Evolutionary conservation across 2,888 invertebrate species (phyloP).

Genomic region (Chaetoderma sp.): DNA sequence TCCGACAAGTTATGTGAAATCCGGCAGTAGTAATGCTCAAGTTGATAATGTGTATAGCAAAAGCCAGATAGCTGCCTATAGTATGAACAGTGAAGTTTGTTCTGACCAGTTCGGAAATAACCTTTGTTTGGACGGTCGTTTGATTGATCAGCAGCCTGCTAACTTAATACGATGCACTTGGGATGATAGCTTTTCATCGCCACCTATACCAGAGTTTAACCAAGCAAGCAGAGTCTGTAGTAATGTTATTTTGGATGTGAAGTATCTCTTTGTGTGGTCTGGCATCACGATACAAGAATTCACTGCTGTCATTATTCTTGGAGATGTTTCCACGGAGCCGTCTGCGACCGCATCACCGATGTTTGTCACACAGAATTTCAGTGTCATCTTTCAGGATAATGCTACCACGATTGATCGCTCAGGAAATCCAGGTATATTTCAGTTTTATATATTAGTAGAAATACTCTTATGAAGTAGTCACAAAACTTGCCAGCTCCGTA

Average conservation of each 20-base stretch:
- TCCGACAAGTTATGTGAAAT: too few relatives aligned
- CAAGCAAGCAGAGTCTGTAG: slow-evolving; percentile 35
- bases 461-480: too few relatives aligned
- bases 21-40: slow-evolving; percentile 18
- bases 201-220: slow-evolving; percentile 38
- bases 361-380: slow-evolving; percentile 50
- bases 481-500: too few relatives aligned
- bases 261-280: slow-evolving; percentile 57
- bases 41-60: slow-evolving; percentile 41
- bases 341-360: slow-evolving; percentile 9
- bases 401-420: slow-evolving; percentile 21
- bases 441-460: too few relatives aligned
- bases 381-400: slow-evolving; percentile 45
- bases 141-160: background rate
- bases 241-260: slow-evolving; percentile 58
- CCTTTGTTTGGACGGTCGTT: background rate
- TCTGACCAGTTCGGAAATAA: slow-evolving; percentile 29
- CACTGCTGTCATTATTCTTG: slow-evolving; percentile 52
- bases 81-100: slow-evolving; percentile 32
- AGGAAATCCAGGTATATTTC: slow-evolving; percentile 43
- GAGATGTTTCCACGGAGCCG: slow-evolving; percentile 38
- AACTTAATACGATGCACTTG: slow-evolving; percentile 42
- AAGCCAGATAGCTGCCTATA: slow-evolving; percentile 36
- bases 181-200: slow-evolving; percentile 45
- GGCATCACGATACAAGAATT: slow-evolving; percentile 47